phyloP scores from a whole-genome alignment of 2,888 invertebrate species.

The Emesis castigata region DNA sequence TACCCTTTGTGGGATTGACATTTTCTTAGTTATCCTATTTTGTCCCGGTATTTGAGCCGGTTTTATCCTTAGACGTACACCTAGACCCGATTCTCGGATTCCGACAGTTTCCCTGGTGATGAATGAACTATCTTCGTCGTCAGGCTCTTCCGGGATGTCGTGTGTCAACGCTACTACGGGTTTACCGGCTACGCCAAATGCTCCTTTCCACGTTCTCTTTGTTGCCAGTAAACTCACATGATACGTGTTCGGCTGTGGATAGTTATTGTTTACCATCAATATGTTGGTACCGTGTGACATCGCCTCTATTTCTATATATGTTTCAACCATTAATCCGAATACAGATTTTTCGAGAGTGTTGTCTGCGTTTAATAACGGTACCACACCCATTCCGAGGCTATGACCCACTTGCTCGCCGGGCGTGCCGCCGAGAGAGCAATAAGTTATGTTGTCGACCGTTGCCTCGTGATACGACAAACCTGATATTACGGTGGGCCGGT shows the following conservation, averaged over 20 bases:
- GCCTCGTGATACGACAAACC: constrained; percentile 1
- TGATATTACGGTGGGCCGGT: background rate
- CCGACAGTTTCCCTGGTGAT: background rate
- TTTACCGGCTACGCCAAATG: background rate
- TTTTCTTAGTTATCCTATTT: background rate
- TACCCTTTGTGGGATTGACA: background rate
- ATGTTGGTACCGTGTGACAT: background rate
- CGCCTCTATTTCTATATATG: background rate
- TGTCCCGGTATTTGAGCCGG: constrained; percentile 1
- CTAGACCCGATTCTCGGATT: background rate
- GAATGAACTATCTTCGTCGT: background rate
- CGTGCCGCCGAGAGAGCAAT: background rate
- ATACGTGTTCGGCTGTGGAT: constrained; percentile 14
- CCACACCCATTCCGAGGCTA: background rate
- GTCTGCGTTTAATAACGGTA: background rate
- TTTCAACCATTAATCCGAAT: background rate
- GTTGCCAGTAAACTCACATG: background rate
- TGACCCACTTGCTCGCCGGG: background rate
- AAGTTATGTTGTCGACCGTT: constrained; percentile 4
- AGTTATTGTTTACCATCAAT: constrained; percentile 1
- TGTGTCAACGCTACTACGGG: constrained; percentile 1
- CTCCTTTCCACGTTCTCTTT: background rate
- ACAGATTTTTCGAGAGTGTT: background rate
- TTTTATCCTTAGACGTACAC: background rate
- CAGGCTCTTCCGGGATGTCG: background rate